Evolutionary conservation across 2,888 invertebrate species (phyloP).

Genomic region (Capitulum mitella): DNA sequence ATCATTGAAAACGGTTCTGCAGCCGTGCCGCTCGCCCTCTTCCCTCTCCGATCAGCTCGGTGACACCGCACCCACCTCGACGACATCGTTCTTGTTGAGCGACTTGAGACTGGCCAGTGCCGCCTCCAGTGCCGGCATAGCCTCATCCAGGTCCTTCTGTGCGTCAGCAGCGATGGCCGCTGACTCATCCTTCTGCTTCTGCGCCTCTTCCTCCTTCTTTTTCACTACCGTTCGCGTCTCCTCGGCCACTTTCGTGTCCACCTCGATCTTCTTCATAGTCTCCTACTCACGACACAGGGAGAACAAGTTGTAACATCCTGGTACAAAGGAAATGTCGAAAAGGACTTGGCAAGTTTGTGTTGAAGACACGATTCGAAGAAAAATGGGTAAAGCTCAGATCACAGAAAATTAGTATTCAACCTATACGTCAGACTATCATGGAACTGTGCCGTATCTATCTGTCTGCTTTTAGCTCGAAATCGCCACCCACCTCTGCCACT

Average conservation of each 20-base stretch:
- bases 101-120: constrained; percentile 70
- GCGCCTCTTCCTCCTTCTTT: constrained; percentile 79
- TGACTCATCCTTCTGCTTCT: constrained; percentile 75
- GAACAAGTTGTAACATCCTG: too few species aligned
- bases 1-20: too few species aligned
- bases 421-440: too few species aligned
- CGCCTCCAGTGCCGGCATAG: constrained; percentile 71
- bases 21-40: too few species aligned
- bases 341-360: too few species aligned
- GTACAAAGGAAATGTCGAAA: too few species aligned
- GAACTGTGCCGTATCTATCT: too few species aligned
- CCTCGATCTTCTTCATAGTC: constrained; percentile 69
- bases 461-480: too few species aligned
- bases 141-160: constrained; percentile 82
- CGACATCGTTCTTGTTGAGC: constrained; percentile 74
- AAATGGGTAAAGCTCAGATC: too few species aligned
- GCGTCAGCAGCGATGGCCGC: constrained; percentile 79
- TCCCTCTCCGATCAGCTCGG: too few species aligned
- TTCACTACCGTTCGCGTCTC: constrained; percentile 51
- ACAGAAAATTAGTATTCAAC: too few species aligned
- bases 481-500: constrained; percentile 57
- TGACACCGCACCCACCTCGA: constrained; percentile 62
- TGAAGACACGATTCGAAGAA: too few species aligned
- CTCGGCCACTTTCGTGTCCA: constrained; percentile 47
- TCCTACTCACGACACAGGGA: constrained; percentile 24